Base-by-base conservation (phyloP, 2,797 vertebrate genomes). In the Triplophysa yarkandensis region DNA sequence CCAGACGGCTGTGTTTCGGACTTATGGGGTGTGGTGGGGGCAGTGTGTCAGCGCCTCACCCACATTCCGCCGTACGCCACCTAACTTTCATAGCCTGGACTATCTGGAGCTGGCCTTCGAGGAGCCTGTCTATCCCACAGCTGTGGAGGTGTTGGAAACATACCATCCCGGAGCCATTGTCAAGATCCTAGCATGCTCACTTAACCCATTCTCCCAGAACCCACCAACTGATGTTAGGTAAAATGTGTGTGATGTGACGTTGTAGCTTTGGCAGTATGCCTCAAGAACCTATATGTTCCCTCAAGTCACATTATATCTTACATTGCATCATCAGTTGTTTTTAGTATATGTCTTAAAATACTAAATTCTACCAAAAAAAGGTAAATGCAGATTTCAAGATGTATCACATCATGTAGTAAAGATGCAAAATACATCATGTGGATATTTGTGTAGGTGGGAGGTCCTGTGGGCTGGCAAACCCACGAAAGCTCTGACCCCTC, bases 151-250 rank as follows among this genome's bases (percentile, higher is more conserved):
- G 78, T 89, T 99, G 83, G 98, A 99, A 90, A 99, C 97, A 0
- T 99, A 99, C 83, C 96, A 99, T 80, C 98, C 98, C 6, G 98
- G 98, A 80, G 95, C 96, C 57, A 92, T 99, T 10, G 90, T 98
- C 77, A 94, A 94, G 89, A 98, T 99, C 88, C 88, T 98, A 85
- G 98, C 98, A 54, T 98, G 97, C 88, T 98, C 96, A 74, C 93
- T 96, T 86, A 98, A 98, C 87, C 98, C 96, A 21, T 98, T 97
- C 82, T 95, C 98, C 34, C 94, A 98, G 88, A 95, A 90, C 80
- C 92, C 90, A 64, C 92, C 94, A 9, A 83, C 92, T 82, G 96
- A 98, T 88, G 89, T 98, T 88, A 98, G 97, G 98, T 99, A 95
- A 92, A 43, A 32, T 54, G 39, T 5, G 5, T 66, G 63, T 48